Conservation (phyloP, 2,113 vertebrate species). For the Otocyon megalotis region DNA sequence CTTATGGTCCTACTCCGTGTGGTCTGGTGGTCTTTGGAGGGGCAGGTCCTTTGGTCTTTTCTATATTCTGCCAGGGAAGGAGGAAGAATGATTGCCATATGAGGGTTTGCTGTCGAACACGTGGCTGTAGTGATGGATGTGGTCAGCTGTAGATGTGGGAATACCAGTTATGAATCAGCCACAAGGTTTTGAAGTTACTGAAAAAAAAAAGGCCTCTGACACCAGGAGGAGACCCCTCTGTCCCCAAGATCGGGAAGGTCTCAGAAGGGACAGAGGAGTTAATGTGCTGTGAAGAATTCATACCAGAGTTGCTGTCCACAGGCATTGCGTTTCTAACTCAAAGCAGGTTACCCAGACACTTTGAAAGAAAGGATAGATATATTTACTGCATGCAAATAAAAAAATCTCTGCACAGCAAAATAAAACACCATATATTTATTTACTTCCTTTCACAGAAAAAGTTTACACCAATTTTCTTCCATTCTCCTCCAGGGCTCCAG, state of each 20-base stretch:
- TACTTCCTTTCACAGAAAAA: conserved; percentile 68
- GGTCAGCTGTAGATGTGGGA: conserved; percentile 42
- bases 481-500: not conserved
- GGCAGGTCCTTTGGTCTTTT: not conserved
- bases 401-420: conserved; percentile 67
- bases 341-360: conserved; percentile 62
- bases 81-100: conserved; percentile 19
- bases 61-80: not conserved
- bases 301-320: conserved; percentile 57
- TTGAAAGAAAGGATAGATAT: conserved; percentile 65
- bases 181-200: conserved; percentile 64
- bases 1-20: conserved; percentile 13
- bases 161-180: conserved; percentile 45
- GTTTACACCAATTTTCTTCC: conserved; percentile 6
- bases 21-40: not conserved
- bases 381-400: conserved; percentile 75
- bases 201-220: conserved; percentile 35
- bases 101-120: conserved; percentile 57
- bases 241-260: not conserved
- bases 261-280: conserved; percentile 64
- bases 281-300: conserved; percentile 53
- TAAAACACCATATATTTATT: conserved; percentile 71
- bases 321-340: conserved; percentile 54
- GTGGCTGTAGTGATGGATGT: conserved; percentile 21
- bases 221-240: conserved; percentile 23